Evolutionary conservation across 2,113 vertebrate genomes (phyloP).

Genomic region (Polypterus senegalus): DNA sequence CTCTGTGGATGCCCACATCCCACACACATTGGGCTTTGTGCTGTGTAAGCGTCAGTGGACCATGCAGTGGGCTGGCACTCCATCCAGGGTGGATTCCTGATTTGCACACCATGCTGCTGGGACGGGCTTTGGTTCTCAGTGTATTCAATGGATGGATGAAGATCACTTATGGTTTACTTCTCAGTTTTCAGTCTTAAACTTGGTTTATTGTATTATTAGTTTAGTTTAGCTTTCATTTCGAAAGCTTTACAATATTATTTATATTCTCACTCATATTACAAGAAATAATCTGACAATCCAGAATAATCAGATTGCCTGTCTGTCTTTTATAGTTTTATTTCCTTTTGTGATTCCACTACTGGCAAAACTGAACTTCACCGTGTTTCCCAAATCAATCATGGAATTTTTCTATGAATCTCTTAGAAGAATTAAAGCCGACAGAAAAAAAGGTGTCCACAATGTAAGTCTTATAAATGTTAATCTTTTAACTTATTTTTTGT

Average conservation of each 20-base stretch:
- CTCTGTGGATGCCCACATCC: no score
- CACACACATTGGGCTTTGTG: no score
- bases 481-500: not conserved
- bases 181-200: not conserved
- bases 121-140: no score
- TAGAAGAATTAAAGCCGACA: slow-evolving; percentile 27
- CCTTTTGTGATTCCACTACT: slow-evolving; percentile 26
- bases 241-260: not conserved
- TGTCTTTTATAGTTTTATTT: slow-evolving; percentile 23
- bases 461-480: slow-evolving; percentile 15
- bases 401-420: slow-evolving; percentile 33
- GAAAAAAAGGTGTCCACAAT: slow-evolving; percentile 16
- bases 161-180: no score
- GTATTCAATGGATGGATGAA: no score
- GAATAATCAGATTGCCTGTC: not conserved
- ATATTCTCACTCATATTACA: not conserved
- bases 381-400: slow-evolving; percentile 7
- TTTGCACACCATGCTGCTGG: not conserved
- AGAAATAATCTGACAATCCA: not conserved
- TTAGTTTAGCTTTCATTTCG: not conserved
- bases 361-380: not conserved
- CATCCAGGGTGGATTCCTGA: no score
- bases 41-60: no score
- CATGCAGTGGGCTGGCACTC: no score
- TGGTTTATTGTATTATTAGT: not conserved